Evolutionary conservation across 2,113 vertebrate species (phyloP).

Genomic region (Trachemys scripta): DNA sequence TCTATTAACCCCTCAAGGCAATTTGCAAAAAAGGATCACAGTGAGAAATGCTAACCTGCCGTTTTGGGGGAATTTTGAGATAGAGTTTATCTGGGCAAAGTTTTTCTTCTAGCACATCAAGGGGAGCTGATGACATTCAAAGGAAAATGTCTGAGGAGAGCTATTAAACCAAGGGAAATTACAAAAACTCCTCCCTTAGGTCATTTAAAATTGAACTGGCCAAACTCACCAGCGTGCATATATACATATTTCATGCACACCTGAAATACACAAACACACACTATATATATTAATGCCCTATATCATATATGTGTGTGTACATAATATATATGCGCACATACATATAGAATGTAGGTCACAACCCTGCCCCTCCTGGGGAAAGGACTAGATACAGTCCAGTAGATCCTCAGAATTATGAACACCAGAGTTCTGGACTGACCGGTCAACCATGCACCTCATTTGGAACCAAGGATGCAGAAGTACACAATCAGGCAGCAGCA

Average conservation of each 20-base stretch:
- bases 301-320: background rate
- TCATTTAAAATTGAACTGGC: background rate
- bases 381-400: no score
- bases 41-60: background rate
- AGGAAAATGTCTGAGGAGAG: background rate
- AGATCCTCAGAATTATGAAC: no score
- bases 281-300: background rate
- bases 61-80: background rate
- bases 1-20: fast-evolving
- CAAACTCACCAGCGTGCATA: fast-evolving
- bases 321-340: background rate
- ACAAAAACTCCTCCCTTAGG: background rate
- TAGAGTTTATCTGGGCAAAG: background rate
- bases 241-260: background rate
- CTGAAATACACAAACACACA: background rate
- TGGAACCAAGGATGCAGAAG: no score
- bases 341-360: background rate
- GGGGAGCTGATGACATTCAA: background rate
- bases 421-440: no score
- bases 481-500: no score
- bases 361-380: background rate
- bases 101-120: background rate
- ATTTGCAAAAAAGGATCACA: background rate
- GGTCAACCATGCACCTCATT: no score
- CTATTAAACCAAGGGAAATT: background rate